A percentile compares a stretch with the other conserved stretches of the same genome.
Evolutionary conservation across 2,888 invertebrate species (phyloP).

Genomic region (Trissolcus brochymenae): DNA sequence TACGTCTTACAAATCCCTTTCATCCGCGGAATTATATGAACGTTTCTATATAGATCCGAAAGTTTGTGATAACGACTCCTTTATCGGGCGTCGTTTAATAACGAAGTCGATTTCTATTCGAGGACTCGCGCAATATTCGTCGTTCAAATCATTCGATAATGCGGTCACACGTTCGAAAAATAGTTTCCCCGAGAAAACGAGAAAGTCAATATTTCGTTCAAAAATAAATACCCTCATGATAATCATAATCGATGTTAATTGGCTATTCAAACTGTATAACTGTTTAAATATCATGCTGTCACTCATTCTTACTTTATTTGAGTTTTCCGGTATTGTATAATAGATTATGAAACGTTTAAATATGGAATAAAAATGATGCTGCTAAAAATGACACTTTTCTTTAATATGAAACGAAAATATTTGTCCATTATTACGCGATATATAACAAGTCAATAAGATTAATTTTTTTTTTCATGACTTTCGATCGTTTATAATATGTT

Average conservation of each 20-base stretch:
- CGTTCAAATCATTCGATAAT: conserved; percentile 29
- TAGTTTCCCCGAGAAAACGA: conserved; percentile 27
- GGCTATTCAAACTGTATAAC: neutral
- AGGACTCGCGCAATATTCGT: conserved; percentile 13
- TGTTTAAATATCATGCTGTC: too few species aligned
- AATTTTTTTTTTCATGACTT: neutral
- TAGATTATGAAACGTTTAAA: too few species aligned
- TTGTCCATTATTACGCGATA: neutral
- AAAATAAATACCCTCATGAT: conserved; percentile 15
- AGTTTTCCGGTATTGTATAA: too few species aligned
- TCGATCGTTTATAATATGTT: neutral
- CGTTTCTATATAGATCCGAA: conserved; percentile 8
- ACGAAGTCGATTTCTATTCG: conserved; percentile 14
- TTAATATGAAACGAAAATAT: neutral
- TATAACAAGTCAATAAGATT: conserved; percentile 1
- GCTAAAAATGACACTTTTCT: too few species aligned
- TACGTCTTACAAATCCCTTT: conserved; percentile 4
- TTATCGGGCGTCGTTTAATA: conserved; percentile 26
- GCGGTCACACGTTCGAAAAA: conserved; percentile 38
- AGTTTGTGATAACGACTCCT: conserved; percentile 27
- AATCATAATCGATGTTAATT: too few species aligned
- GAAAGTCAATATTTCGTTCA: conserved; percentile 25
- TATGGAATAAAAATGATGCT: too few species aligned
- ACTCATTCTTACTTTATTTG: too few species aligned
- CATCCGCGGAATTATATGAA: neutral